Evolutionary conservation across 2,888 invertebrate species (phyloP).

Genomic region (Ophraella communa): DNA sequence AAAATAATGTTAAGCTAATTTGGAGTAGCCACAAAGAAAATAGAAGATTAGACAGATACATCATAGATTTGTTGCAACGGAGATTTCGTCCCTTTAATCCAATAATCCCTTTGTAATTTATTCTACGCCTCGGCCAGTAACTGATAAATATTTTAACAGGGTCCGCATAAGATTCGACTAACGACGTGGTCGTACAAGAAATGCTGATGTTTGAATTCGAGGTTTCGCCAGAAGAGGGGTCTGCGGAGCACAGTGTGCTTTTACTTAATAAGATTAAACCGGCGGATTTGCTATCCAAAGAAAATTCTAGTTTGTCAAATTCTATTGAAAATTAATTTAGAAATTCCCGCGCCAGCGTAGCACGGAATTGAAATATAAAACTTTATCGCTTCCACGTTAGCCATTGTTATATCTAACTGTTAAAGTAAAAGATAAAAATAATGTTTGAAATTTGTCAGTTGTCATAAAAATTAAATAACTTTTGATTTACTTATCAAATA

Average conservation of each 20-base stretch:
- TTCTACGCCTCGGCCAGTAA: conserved; percentile 20
- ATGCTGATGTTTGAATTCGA: conserved; percentile 23
- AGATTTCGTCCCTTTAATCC: conserved; percentile 29
- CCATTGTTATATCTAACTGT: too few species aligned
- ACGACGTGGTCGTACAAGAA: conserved; percentile 16
- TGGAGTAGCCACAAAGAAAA: too few species aligned
- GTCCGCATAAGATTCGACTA: conserved; percentile 21
- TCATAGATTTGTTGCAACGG: too few species aligned
- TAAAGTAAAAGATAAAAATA: too few species aligned
- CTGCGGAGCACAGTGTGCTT: background rate
- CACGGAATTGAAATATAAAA: background rate
- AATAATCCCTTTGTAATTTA: conserved; percentile 32
- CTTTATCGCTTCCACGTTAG: background rate
- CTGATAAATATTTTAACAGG: conserved; percentile 34
- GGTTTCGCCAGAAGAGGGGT: background rate
- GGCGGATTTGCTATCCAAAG: background rate
- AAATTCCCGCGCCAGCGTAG: background rate
- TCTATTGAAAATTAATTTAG: background rate
- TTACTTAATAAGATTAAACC: conserved; percentile 5
- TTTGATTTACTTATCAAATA: too few species aligned
- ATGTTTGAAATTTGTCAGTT: too few species aligned
- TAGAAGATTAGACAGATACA: too few species aligned
- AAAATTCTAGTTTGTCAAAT: background rate
- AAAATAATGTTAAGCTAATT: too few species aligned
- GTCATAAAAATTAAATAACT: too few species aligned